Percentiles rank a stretch among this genome's conserved stretches.
These are phyloP conservation scores for Scaptodrosophila latifasciaeformis DNA, from an alignment of 2,888 invertebrate species.

Conservation along the genomic window DNA sequence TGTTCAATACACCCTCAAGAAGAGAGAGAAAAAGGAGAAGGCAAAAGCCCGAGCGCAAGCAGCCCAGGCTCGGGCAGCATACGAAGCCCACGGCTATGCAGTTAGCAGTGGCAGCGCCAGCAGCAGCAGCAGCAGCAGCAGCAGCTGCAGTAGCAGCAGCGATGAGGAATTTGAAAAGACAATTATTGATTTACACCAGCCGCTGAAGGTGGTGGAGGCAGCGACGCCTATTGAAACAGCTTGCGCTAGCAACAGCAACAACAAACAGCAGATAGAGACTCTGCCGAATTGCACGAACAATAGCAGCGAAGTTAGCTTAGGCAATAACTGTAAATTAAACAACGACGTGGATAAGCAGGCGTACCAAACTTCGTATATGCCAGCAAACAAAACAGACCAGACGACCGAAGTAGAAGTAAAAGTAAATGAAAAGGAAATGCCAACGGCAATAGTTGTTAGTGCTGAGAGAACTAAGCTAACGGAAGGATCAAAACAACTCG, in stretches of 20 bases:
- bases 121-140: constrained; percentile 19
- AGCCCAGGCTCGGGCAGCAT: constrained; percentile 13
- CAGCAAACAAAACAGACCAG: too few relatives aligned
- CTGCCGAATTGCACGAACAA: background rate
- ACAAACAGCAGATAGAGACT: too few relatives aligned
- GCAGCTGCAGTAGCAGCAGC: constrained; percentile 12
- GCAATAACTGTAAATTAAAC: too few relatives aligned
- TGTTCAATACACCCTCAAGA: constrained; percentile 67
- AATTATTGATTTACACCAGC: too few relatives aligned
- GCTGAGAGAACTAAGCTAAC: too few relatives aligned
- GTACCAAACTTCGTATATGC: too few relatives aligned
- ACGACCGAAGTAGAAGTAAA: too few relatives aligned
- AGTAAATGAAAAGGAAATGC: too few relatives aligned
- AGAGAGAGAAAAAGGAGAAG: constrained; percentile 46
- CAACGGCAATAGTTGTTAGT: too few relatives aligned
- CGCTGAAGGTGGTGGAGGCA: background rate
- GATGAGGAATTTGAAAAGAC: background rate
- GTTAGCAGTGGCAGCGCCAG: constrained; percentile 9
- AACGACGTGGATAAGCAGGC: too few relatives aligned
- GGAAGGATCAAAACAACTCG: too few relatives aligned
- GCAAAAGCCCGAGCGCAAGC: constrained; percentile 24
- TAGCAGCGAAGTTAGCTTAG: background rate
- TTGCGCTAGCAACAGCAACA: background rate
- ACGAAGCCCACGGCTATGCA: background rate
- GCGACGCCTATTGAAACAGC: background rate